A percentile compares a stretch with the other conserved stretches of the same genome.
These are phyloP conservation scores for Venturia canescens DNA, from an alignment of 1,140 invertebrate genomes.

Conservation along the genomic window DNA sequence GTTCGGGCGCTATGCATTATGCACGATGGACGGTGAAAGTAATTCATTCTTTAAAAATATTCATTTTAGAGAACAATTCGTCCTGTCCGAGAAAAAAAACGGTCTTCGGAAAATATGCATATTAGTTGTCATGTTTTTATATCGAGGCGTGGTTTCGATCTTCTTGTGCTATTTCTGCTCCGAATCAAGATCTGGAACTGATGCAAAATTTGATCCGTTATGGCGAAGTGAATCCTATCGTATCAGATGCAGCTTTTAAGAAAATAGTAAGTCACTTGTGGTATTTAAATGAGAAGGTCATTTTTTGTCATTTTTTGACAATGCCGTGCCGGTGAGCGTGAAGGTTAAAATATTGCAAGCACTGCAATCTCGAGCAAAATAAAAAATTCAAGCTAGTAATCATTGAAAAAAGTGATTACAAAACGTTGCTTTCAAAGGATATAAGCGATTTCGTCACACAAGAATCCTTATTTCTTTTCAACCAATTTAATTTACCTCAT, in stretches of 20 bases:
- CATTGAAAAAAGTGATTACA: no score
- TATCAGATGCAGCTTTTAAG: constrained; percentile 15
- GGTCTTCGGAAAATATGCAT: constrained; percentile 56
- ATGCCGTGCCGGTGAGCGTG: background rate
- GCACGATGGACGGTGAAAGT: no score
- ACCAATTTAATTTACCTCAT: constrained; percentile 24
- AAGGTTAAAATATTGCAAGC: background rate
- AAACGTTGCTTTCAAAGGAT: no score
- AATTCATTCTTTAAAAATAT: constrained; percentile 57
- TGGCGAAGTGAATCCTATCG: constrained; percentile 26
- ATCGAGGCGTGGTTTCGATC: constrained; percentile 58
- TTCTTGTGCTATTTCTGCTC: constrained; percentile 48
- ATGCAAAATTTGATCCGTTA: constrained; percentile 22
- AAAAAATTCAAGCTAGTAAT: constrained; percentile 10
- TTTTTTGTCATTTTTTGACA: constrained; percentile 50
- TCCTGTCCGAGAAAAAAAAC: constrained; percentile 55
- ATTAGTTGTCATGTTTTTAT: constrained; percentile 60
- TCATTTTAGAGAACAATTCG: constrained; percentile 54
- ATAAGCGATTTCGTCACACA: no score
- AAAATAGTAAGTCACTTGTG: constrained; percentile 51
- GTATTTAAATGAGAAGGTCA: constrained; percentile 46
- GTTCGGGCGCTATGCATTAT: constrained; percentile 55
- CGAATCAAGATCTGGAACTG: constrained; percentile 44
- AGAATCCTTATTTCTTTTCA: constrained; percentile 1
- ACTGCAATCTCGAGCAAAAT: constrained; percentile 19